phyloP scores from a whole-genome alignment of 2,888 invertebrate species.

The Glyphotaelius pellucidus region DNA sequence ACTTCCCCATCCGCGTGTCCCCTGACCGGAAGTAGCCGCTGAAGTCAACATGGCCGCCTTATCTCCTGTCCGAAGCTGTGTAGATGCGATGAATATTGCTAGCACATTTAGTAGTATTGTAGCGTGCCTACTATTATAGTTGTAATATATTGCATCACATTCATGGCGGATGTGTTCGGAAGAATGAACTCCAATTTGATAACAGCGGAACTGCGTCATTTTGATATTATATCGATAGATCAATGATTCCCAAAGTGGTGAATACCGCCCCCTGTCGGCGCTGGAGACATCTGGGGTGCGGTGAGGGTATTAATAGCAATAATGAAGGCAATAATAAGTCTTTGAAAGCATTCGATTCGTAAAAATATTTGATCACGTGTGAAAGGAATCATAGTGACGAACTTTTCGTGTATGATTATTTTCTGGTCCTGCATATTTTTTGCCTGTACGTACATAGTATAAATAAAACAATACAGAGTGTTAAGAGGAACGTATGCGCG shows the following conservation, averaged over 20 bases:
- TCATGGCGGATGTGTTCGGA: background rate
- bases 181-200: constrained; percentile 18
- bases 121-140: background rate
- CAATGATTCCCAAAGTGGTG: background rate
- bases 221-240: background rate
- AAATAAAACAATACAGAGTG: too few species aligned
- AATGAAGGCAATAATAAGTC: too few species aligned
- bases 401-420: too few species aligned
- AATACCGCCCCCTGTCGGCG: background rate
- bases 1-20: constrained; percentile 1
- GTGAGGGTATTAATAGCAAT: too few species aligned
- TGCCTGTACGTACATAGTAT: too few species aligned
- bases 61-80: constrained; percentile 15
- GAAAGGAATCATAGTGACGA: too few species aligned
- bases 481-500: too few species aligned
- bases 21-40: background rate
- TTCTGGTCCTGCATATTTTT: too few species aligned
- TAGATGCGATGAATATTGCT: background rate
- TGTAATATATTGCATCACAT: background rate
- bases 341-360: too few species aligned
- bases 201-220: constrained; percentile 23
- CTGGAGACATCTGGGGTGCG: background rate
- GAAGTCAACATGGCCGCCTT: background rate
- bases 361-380: too few species aligned
- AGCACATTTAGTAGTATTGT: background rate